These are phyloP conservation scores for Biston stratarius DNA, from an alignment of 2,888 invertebrate genomes.

Conservation along the genomic window DNA sequence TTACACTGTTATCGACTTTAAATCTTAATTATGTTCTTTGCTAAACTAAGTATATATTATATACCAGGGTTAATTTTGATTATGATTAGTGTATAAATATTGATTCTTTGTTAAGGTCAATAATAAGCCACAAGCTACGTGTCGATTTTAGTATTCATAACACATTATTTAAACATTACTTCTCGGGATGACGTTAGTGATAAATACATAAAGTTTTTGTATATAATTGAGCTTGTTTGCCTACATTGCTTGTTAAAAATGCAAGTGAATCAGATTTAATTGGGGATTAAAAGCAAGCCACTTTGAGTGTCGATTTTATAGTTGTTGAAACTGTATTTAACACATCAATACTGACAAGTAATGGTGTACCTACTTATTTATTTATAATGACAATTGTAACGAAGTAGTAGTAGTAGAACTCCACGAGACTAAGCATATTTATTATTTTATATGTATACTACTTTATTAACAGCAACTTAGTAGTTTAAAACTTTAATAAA, in stretches of 20 bases:
- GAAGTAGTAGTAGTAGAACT: too few relatives aligned
- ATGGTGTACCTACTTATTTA: too few relatives aligned
- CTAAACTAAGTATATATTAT: too few relatives aligned
- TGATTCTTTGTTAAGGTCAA: slow-evolving; percentile 16
- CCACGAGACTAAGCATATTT: too few relatives aligned
- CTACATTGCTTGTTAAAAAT: slow-evolving; percentile 32
- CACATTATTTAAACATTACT: slow-evolving; percentile 29
- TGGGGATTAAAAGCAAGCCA: slow-evolving; percentile 21
- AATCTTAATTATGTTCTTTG: background rate
- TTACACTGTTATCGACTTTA: background rate
- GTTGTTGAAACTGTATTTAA: background rate
- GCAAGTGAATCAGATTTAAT: slow-evolving; percentile 32
- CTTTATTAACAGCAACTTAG: too few relatives aligned
- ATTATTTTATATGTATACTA: too few relatives aligned
- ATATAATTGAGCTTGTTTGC: slow-evolving; percentile 20
- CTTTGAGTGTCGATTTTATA: background rate
- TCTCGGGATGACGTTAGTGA: slow-evolving; percentile 29
- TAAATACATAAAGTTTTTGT: slow-evolving; percentile 26
- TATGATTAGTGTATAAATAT: slow-evolving; percentile 26
- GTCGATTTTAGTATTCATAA: slow-evolving; percentile 23
- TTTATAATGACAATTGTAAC: too few relatives aligned
- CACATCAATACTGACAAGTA: slow-evolving; percentile 1
- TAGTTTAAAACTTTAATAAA: too few relatives aligned
- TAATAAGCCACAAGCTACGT: slow-evolving; percentile 25
- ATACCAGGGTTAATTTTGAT: slow-evolving; percentile 5